These are phyloP conservation scores for Nymphalis io DNA, from an alignment of 1,140 invertebrate genomes.

Conservation along the genomic window DNA sequence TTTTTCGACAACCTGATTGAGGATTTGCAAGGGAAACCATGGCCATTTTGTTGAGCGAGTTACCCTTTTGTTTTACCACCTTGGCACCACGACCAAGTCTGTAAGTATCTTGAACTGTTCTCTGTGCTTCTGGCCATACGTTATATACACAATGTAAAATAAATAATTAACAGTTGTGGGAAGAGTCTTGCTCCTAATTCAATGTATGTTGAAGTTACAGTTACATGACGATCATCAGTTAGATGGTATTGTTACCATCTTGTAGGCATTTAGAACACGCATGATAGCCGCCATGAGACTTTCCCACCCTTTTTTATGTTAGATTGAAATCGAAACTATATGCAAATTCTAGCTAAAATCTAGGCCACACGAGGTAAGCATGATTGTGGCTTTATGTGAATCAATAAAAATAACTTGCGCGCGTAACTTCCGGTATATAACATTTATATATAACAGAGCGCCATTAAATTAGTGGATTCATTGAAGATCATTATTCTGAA, in stretches of 20 bases:
- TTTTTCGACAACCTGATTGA: too few species aligned
- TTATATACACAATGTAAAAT: not conserved
- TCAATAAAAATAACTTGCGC: too few species aligned
- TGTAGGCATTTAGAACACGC: slow-evolving; percentile 20
- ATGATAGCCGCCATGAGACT: slow-evolving; percentile 21
- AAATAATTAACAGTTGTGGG: slow-evolving; percentile 2
- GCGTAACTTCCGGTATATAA: too few species aligned
- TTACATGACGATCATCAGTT: slow-evolving; percentile 10
- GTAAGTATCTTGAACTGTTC: too few species aligned
- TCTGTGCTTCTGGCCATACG: not conserved
- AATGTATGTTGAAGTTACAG: not conserved
- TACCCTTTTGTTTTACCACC: not conserved
- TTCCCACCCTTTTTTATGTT: slow-evolving; percentile 30
- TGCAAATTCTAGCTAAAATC: not conserved
- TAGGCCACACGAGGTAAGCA: not conserved
- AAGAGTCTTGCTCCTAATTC: slow-evolving; percentile 9
- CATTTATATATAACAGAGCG: too few species aligned
- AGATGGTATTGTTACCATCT: slow-evolving; percentile 30
- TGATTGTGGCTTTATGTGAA: not conserved
- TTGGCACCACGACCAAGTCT: not conserved
- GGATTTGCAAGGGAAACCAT: too few species aligned
- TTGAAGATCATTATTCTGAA: too few species aligned
- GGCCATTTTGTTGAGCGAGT: too few species aligned
- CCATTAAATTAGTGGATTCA: too few species aligned
- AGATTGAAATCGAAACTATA: slow-evolving; percentile 10